These are phyloP conservation scores for Drepanosiphum platanoidis DNA, from an alignment of 2,888 invertebrate genomes.

Conservation along the genomic window DNA sequence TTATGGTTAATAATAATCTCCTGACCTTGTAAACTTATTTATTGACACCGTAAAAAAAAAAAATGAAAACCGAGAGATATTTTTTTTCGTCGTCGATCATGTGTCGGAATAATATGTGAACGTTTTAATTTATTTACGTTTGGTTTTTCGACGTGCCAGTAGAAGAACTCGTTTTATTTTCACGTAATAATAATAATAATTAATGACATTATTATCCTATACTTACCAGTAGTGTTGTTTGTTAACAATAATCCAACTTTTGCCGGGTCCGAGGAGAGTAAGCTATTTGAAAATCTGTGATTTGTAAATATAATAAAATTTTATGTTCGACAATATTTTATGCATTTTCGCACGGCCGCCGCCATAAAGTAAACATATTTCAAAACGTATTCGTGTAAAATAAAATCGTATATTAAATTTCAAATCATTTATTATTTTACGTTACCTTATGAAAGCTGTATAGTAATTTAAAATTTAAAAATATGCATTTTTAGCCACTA, in stretches of 20 bases:
- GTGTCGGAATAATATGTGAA: too few species aligned
- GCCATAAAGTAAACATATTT: slow-evolving; percentile 17
- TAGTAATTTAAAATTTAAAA: slow-evolving; percentile 9
- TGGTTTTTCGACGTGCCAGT: not conserved
- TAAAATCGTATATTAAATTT: slow-evolving; percentile 21
- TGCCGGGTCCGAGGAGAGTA: not conserved
- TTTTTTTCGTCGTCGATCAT: too few species aligned
- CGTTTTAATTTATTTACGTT: slow-evolving; percentile 27
- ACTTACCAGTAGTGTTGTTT: not conserved
- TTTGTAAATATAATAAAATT: slow-evolving; percentile 19
- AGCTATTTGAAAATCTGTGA: not conserved
- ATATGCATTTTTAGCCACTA: not conserved
- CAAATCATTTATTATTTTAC: not conserved
- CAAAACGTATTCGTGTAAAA: not conserved
- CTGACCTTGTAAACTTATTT: slow-evolving; percentile 44
- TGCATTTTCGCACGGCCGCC: not conserved
- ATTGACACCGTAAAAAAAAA: slow-evolving; percentile 16
- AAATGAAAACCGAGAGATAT: not conserved
- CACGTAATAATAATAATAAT: not conserved
- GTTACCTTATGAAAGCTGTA: not conserved
- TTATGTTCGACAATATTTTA: slow-evolving; percentile 8
- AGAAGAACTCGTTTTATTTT: slow-evolving; percentile 29
- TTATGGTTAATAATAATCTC: slow-evolving; percentile 4
- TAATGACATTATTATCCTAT: slow-evolving; percentile 21
- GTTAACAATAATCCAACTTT: slow-evolving; percentile 23